Evolutionary conservation across 2,797 vertebrate genomes (phyloP), one percentile per base, ranked within the genome.

Genomic region (Gymnopithys bicolor): DNA sequence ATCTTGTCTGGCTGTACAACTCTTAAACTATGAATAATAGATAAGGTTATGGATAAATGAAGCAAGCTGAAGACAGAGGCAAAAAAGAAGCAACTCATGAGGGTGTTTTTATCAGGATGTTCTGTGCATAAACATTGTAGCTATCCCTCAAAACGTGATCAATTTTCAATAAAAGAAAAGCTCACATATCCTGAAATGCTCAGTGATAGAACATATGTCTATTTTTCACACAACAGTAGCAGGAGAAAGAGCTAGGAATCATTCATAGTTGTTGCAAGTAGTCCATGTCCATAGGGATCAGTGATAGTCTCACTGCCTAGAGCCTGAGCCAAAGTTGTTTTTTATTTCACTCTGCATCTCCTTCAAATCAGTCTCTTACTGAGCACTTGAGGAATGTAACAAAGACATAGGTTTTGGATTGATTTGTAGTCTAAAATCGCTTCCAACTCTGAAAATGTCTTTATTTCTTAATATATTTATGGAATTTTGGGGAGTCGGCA

Each of bases 191-290:
- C 64, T 12, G 9, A 89, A 90, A 49, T 1, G 2, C 10, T 84
- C 19, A 11, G 7, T 21, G 22, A 24, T n/a, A 75, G 39, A 91
- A 81, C 14, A 86, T 81, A 69, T 35, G 18, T 19, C 77, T 89
- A 52, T 51, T 94, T 93, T 96, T 90, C 56, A 90, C 67, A 87
- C n/a, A 79, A 85, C 87, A 76, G 94, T 93, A 97, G 91, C 94
- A 92, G 85, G 14, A 84, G 79, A 70, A 94, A 73, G 32, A 84
- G 24, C 22, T 90, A 67, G 56, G 70, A 93, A 87, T 77, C 74
- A 84, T 48, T 84, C 59, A 53, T 13, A 82, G 55, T 9, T 90
- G 32, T 53, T 90, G 86, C 84, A 91, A 96, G 56, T 68, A 95
- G 83, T 84, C 49, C 24, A 30, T 1, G 15, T 84, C 91, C 67